Evolutionary conservation across 2,797 vertebrate genomes (phyloP), one percentile per base, ranked within the genome.

Genomic region (Scolopax bukidnonensis): DNA sequence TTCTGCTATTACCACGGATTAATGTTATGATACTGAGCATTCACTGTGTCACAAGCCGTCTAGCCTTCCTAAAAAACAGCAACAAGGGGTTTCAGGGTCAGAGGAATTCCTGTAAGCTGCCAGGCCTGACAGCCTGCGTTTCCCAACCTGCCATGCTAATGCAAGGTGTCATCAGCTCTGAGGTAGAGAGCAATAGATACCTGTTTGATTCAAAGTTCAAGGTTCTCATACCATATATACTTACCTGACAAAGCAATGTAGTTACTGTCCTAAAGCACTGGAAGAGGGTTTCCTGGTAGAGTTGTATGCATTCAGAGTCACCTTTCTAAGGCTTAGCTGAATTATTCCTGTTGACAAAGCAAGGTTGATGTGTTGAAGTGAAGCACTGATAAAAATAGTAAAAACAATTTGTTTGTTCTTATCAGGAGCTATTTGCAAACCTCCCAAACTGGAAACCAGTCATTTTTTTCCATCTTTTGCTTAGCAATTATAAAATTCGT

Each of bases 271-370:
- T 12, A 85, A 80, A 64, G 43, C 78, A 8, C 41, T 45, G 36
- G 59, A 48, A 71, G 27, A 67, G 14, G 27, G 5, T 47, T 70
- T 87, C 28, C 70, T 89, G n/a, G 89, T 48, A 60, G 60, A 70
- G 23, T 24, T 70, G 20, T 47, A 36, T 57, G 74, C 63, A 48
- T 94, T 68, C 93, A 43, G 77, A 91, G 67, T 60, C 85, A 47
- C 15, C 67, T 93, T 94, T 94, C 80, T 71, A 81, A 93, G 79
- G 32, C 45, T 90, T 40, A 68, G n/a, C 68, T 83, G 51, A 87
- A 91, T 96, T 95, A 95, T 86, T 91, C 67, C 89, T 95, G 80
- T 86, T 97, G 89, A 92, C 54, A 92, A 97, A 95, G 89, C 15
- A 74, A 94, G 73, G 45, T 8, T 74, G 57, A 89, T 90, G 40